These are phyloP conservation scores for Chiroxiphia lanceolata DNA, from an alignment of 2,797 vertebrate genomes.

Conservation along the genomic window DNA sequence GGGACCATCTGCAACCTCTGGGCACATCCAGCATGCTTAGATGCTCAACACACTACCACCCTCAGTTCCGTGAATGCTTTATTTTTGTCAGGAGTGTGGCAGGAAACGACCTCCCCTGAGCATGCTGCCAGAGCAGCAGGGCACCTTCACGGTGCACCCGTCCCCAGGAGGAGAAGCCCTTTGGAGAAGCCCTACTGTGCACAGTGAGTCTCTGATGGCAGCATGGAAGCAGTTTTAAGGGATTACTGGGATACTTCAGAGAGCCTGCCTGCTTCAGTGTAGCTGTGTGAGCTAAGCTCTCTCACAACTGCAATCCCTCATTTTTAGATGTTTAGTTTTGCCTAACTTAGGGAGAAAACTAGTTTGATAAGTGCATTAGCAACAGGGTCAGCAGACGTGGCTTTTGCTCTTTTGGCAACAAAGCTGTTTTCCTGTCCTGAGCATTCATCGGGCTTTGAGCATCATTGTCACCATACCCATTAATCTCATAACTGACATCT, in stretches of 20 bases:
- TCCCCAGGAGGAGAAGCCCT: rapidly evolving
- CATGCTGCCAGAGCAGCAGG: neutral
- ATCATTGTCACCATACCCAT: too few relatives aligned
- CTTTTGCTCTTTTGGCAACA: neutral
- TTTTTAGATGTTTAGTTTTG: neutral
- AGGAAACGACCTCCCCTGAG: neutral
- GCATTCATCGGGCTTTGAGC: neutral
- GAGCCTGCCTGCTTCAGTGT: rapidly evolving
- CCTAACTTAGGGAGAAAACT: neutral
- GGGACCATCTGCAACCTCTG: neutral
- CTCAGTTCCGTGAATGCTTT: neutral
- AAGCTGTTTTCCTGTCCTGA: neutral
- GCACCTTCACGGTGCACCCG: rapidly evolving
- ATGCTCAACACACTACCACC: rapidly evolving
- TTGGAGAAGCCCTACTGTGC: neutral
- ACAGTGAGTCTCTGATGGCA: rapidly evolving
- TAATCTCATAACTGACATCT: neutral
- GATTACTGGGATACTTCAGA: neutral
- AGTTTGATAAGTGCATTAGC: neutral
- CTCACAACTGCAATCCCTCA: neutral
- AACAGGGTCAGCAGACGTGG: neutral
- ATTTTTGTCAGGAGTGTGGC: neutral
- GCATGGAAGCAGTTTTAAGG: rapidly evolving
- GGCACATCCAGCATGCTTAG: neutral
- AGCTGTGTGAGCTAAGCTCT: neutral